Conservation (phyloP, 53 echinoderm and acorn worm genomes). For the Stichopus horrens region DNA sequence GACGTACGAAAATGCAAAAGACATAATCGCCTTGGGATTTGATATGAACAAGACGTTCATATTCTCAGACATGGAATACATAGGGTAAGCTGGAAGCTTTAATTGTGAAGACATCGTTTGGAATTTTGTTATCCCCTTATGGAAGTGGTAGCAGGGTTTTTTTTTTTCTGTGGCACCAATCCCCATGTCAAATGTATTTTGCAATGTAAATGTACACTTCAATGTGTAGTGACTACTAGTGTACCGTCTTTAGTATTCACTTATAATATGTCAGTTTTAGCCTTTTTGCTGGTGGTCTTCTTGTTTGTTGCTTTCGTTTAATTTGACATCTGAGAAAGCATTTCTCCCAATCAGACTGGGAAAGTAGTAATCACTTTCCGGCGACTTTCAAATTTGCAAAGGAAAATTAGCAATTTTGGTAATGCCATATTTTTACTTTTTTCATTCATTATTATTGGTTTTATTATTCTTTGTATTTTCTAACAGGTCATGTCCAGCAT, state of each 20-base stretch:
- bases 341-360: no score
- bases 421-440: neutral
- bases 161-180: neutral
- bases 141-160: neutral
- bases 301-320: no score
- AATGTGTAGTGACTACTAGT: neutral
- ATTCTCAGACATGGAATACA: constrained; percentile 94
- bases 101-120: no score
- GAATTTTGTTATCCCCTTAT: no score
- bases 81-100: constrained; percentile 63
- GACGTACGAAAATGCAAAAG: constrained; percentile 89
- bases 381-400: neutral
- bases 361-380: neutral
- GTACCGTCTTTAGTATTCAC: neutral
- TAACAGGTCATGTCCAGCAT: constrained; percentile 81
- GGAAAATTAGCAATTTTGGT: neutral
- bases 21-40: constrained; percentile 90
- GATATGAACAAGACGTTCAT: constrained; percentile 92
- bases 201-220: no score
- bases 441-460: constrained; percentile 5
- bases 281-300: no score
- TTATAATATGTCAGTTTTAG: neutral
- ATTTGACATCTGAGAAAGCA: no score
- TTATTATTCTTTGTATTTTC: neutral
- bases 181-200: no score